Percentiles rank a stretch among this genome's conserved stretches.
These are phyloP conservation scores for Chaenogobius annularis DNA, from an alignment of 2,113 vertebrate genomes.

Conservation along the genomic window DNA sequence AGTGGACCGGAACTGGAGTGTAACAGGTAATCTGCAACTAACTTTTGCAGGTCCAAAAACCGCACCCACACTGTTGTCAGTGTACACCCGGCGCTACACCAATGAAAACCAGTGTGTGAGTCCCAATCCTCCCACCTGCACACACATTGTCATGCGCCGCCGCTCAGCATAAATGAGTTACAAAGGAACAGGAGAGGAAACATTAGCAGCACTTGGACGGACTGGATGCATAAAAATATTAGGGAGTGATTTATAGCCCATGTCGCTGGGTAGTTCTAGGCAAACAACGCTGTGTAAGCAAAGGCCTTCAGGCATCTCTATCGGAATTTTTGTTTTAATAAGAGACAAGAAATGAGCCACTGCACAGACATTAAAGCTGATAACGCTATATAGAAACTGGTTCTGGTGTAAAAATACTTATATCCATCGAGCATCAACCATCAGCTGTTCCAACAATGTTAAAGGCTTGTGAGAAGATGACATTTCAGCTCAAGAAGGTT, in stretches of 20 bases:
- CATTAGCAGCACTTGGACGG: constrained; percentile 61
- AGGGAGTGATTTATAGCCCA: constrained; percentile 66
- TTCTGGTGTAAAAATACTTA: constrained; percentile 21
- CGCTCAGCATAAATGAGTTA: constrained; percentile 58
- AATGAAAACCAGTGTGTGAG: constrained; percentile 18
- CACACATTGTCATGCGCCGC: constrained; percentile 49
- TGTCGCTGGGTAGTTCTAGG: constrained; percentile 57
- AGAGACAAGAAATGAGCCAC: constrained; percentile 39
- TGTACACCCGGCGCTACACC: background rate
- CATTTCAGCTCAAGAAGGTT: no score
- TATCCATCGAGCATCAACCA: background rate
- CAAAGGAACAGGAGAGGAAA: constrained; percentile 59
- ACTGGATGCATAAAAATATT: constrained; percentile 62
- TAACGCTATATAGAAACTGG: background rate
- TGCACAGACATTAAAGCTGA: background rate
- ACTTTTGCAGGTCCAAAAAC: no score
- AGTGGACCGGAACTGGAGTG: no score
- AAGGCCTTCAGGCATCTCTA: constrained; percentile 50
- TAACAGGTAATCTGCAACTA: no score
- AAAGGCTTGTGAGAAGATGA: no score
- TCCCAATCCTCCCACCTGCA: constrained; percentile 38
- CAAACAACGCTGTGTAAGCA: constrained; percentile 63
- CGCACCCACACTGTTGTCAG: no score
- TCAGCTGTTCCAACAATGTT: background rate
- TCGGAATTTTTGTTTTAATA: constrained; percentile 31